Conservation (phyloP, 2,113 vertebrate genomes). For the Ptychochromis oligacanthus region DNA sequence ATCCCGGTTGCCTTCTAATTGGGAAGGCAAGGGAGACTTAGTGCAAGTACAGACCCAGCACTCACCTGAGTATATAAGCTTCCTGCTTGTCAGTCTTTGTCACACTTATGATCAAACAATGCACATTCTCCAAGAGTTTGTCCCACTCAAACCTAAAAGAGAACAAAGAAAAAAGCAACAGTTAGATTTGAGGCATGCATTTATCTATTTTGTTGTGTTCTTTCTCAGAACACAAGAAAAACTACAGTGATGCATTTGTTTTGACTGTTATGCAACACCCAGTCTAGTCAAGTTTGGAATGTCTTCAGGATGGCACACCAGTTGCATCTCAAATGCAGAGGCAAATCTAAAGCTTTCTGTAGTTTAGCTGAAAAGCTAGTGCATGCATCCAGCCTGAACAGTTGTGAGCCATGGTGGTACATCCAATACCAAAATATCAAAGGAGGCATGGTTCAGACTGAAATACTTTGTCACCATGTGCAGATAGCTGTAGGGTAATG, state of each 20-base stretch:
- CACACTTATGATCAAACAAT: conserved; percentile 99
- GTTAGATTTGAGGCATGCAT: not conserved
- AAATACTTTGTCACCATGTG: not conserved
- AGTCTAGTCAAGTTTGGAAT: not conserved
- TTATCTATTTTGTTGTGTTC: not conserved
- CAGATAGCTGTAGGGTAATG: not conserved
- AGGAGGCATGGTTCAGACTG: not conserved
- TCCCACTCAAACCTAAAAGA: conserved; percentile 96
- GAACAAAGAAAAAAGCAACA: not conserved
- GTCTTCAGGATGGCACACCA: not conserved
- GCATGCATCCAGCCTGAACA: not conserved
- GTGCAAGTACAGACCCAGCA: not conserved
- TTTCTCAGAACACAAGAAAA: too few species aligned
- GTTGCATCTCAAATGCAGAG: not conserved
- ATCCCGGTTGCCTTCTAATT: conserved; percentile 36
- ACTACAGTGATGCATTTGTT: not conserved
- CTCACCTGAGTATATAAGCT: conserved; percentile 99
- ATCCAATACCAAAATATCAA: not conserved
- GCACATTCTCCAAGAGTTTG: conserved; percentile 99
- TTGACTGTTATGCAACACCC: not conserved
- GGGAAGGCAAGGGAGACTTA: not conserved
- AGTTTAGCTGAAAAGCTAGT: not conserved
- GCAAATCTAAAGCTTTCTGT: not conserved
- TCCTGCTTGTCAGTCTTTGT: conserved; percentile 99
- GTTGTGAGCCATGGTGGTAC: not conserved